phyloP scores from a whole-genome alignment of 2,888 invertebrate species.

The Gisinianus flammeolus region DNA sequence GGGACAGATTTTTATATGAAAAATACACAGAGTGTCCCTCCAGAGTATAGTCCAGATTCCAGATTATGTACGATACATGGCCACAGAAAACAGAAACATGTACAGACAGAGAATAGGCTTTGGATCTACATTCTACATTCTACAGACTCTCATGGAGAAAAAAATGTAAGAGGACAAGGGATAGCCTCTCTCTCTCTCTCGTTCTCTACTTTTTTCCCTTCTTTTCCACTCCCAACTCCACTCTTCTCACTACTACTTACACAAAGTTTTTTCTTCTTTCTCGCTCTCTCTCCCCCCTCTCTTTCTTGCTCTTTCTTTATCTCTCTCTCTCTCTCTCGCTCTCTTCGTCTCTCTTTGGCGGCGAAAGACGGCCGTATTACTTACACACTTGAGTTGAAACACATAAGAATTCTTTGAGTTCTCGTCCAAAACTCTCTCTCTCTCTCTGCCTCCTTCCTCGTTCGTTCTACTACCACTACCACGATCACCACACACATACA shows the following conservation, averaged over 20 bases:
- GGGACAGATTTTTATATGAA: slow-evolving; percentile 15
- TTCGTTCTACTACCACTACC: neutral
- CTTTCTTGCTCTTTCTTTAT: neutral
- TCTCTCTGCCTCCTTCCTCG: slow-evolving; percentile 5
- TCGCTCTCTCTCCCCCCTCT: neutral
- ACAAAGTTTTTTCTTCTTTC: too few relatives aligned
- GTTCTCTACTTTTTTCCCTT: neutral
- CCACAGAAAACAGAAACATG: too few relatives aligned
- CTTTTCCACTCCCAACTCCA: neutral
- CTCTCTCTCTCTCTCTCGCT: neutral
- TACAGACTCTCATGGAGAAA: too few relatives aligned
- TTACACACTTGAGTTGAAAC: slow-evolving; percentile 36
- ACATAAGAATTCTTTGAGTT: slow-evolving; percentile 22
- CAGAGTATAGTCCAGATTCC: too few relatives aligned
- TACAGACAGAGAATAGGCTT: too few relatives aligned
- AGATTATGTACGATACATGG: too few relatives aligned
- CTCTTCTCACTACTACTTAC: neutral
- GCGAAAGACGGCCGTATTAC: slow-evolving; percentile 28
- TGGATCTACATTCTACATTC: too few relatives aligned
- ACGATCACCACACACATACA: slow-evolving; percentile 7
- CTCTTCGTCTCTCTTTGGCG: neutral
- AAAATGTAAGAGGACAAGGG: too few relatives aligned
- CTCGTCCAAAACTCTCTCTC: slow-evolving; percentile 1
- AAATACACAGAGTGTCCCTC: neutral
- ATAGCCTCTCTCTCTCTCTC: neutral